Base-by-base conservation (phyloP, 1,140 invertebrate species). In the Tetragnatha versicolor region DNA sequence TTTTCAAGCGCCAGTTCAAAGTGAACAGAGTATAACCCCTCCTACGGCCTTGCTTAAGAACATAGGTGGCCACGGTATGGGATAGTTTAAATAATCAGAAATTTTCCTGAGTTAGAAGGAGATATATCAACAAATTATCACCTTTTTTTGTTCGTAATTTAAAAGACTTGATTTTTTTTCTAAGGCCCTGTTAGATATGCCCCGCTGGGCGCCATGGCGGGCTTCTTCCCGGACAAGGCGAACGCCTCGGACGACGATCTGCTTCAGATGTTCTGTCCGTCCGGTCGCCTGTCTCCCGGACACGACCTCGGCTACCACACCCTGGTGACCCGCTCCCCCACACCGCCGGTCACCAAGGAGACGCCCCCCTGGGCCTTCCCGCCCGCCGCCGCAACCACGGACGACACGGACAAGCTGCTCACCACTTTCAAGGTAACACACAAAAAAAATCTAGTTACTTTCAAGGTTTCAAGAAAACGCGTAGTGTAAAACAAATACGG, bases 261-360 rank as follows among this genome's bases (percentile, higher is more conserved):
- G n/a, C 27, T 47, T 39, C 37, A 39, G 25, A 33, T 27, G 39
- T 37, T 27, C 35, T 25, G 25, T 69, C 49, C 58, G 58, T 55
- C 72, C 79, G 69, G 75, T 12, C 33, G 80, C 22, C 12, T 81
- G 49, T 87, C 86, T 66, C 89, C 91, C 29, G 91, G 89, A 81
- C 84, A 91, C 20, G 91, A 92, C 84, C 90, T 92, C 83, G 92
- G 92, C 7, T 93, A 93, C 85, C 91, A 92, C 81, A 93, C 92
- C 1, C 85, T 93, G 55, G 89, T 91, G 0, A 88, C 89, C 22
- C 88, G 88, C 42, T 76, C 80, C 22, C 73, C 69, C 39, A 83
- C 82, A 2, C 39, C 60, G 47, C 35, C 53, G 27, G 35, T 35
- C 14, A 42, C 39, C 37, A 37, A 53, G 17, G 27, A 25, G 47